Conservation (phyloP, 2,888 invertebrate genomes). For the Andrena trimmerana region DNA sequence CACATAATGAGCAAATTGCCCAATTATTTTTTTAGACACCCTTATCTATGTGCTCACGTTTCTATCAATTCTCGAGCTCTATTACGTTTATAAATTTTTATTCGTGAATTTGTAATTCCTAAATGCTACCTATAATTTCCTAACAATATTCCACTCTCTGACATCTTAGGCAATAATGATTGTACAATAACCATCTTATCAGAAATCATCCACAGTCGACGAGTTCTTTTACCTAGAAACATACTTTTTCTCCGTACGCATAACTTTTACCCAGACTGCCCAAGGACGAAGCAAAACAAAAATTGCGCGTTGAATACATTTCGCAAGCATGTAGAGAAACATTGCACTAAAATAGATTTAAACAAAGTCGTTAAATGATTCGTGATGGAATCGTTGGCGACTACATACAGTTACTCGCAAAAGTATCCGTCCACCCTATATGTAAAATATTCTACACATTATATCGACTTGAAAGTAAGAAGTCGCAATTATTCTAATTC, state of each 20-base stretch:
- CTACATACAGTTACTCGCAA: neutral
- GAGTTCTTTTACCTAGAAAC: too few species aligned
- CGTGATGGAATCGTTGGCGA: slow-evolving; percentile 15
- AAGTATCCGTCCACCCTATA: too few species aligned
- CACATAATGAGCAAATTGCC: neutral
- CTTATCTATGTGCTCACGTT: neutral
- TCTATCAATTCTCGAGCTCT: neutral
- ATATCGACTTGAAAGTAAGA: too few species aligned
- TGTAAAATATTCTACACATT: too few species aligned
- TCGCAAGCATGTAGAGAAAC: neutral
- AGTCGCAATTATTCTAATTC: too few species aligned
- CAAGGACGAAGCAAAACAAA: neutral
- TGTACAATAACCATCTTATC: too few species aligned
- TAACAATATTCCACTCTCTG: neutral
- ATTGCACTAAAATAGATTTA: neutral
- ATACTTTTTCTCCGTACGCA: too few species aligned
- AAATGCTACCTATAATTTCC: neutral
- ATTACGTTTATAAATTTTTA: neutral
- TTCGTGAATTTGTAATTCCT: neutral
- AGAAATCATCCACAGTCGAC: too few species aligned
- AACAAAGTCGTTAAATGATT: slow-evolving; percentile 8
- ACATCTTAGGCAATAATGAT: neutral
- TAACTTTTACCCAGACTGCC: neutral
- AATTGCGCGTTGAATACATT: neutral
- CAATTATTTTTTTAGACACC: neutral